Conservation (phyloP, 1,140 invertebrate genomes). For the Pseudomyrmex cubaensis region DNA sequence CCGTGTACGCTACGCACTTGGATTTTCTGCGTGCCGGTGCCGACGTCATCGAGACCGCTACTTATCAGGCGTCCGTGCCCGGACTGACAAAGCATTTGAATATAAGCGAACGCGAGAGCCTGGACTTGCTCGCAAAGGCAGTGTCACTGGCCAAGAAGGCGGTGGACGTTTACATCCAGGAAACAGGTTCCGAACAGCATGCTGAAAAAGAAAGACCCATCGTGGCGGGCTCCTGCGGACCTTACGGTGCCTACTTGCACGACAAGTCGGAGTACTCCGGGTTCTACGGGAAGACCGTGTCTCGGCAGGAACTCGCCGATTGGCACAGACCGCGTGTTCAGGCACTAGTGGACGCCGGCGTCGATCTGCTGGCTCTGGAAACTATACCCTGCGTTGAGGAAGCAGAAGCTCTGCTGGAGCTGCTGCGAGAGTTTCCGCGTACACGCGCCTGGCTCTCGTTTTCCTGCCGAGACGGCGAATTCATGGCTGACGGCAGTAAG, state of each 20-base stretch:
- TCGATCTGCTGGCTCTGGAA: slow-evolving; percentile 94
- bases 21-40: slow-evolving; percentile 93
- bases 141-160: slow-evolving; percentile 89
- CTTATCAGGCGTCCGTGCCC: slow-evolving; percentile 95
- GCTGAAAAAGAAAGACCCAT: slow-evolving; percentile 81
- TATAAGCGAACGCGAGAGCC: slow-evolving; percentile 87
- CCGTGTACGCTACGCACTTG: slow-evolving; percentile 90
- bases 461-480: slow-evolving; percentile 90
- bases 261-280: slow-evolving; percentile 97
- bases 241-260: slow-evolving; percentile 94
- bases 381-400: slow-evolving; percentile 94
- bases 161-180: slow-evolving; percentile 85
- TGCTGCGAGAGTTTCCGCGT: slow-evolving; percentile 90
- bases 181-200: slow-evolving; percentile 72
- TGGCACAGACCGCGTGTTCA: slow-evolving; percentile 93
- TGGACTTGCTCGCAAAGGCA: slow-evolving; percentile 89
- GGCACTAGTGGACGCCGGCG: slow-evolving; percentile 90
- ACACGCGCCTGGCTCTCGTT: slow-evolving; percentile 94
- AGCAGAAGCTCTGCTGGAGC: slow-evolving; percentile 91
- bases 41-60: slow-evolving; percentile 93
- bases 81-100: slow-evolving; percentile 91
- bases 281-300: slow-evolving; percentile 90
- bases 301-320: slow-evolving; percentile 88
- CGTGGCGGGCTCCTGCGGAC: slow-evolving; percentile 94
- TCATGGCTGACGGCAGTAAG: slow-evolving; percentile 90